Percentiles rank a stretch among this genome's conserved stretches.
phyloP scores from a whole-genome alignment of 2,797 vertebrate species.

The Sebastes oblongus region DNA sequence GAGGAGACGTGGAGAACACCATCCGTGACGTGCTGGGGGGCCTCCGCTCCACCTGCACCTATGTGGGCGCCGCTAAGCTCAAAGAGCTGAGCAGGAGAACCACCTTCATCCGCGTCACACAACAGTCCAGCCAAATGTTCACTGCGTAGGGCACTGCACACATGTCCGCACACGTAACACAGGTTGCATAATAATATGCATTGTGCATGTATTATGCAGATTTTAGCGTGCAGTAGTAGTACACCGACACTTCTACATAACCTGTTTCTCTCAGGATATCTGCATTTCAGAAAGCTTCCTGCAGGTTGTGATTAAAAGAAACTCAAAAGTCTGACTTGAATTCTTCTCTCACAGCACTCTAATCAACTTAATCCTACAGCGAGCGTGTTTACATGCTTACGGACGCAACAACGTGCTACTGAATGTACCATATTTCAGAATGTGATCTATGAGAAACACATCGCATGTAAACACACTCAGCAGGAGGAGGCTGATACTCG shows the following conservation, averaged over 20 bases:
- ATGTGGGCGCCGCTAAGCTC: slow-evolving; percentile 96
- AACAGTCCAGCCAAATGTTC: slow-evolving; percentile 94
- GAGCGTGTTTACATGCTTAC: slow-evolving; percentile 34
- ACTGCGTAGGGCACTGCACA: slow-evolving; percentile 59
- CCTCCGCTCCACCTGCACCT: slow-evolving; percentile 97
- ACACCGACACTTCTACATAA: not conserved
- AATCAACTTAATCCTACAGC: not conserved
- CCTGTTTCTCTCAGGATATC: slow-evolving; percentile 65
- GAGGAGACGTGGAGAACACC: slow-evolving; percentile 92
- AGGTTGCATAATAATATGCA: not conserved
- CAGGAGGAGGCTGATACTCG: not conserved
- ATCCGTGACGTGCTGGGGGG: slow-evolving; percentile 95
- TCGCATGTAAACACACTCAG: slow-evolving; percentile 31
- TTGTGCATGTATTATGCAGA: slow-evolving; percentile 6
- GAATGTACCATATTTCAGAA: not conserved
- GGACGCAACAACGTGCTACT: not conserved
- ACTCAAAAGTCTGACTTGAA: slow-evolving; percentile 34
- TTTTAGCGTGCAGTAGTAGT: not conserved
- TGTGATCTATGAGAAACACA: not conserved
- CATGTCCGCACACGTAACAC: not conserved
- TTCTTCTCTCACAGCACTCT: not conserved
- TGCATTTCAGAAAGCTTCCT: slow-evolving; percentile 40
- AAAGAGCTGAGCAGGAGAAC: slow-evolving; percentile 97
- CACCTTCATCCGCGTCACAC: slow-evolving; percentile 98
- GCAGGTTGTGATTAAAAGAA: slow-evolving; percentile 22